Percentiles rank a stretch among this genome's conserved stretches.
Evolutionary conservation across 2,113 vertebrate species (phyloP).

Genomic region (Mustela nigripes): DNA sequence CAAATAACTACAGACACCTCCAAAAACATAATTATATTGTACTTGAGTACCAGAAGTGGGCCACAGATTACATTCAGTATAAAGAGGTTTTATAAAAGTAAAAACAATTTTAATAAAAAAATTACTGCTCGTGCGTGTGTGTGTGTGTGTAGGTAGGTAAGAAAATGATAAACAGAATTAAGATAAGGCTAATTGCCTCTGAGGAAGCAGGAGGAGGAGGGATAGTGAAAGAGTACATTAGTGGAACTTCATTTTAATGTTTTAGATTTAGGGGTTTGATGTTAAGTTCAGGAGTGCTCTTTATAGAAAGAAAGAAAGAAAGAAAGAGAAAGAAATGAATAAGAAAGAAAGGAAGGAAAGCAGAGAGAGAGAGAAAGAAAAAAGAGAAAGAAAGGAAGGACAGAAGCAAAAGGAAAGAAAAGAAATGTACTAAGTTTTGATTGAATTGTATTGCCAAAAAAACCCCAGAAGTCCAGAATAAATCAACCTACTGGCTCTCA

Average conservation of each 20-base stretch:
- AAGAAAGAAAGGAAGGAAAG: rapidly evolving
- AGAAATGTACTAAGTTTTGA: not conserved
- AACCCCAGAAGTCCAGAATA: not conserved
- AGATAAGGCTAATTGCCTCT: not conserved
- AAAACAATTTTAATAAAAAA: not conserved
- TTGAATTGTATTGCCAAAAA: not conserved
- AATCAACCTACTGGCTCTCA: not conserved
- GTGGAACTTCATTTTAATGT: not conserved
- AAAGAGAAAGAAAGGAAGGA: not conserved
- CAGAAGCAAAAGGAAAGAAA: not conserved
- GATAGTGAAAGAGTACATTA: not conserved
- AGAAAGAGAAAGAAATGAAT: not conserved
- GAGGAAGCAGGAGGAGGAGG: not conserved
- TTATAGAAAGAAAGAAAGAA: not conserved
- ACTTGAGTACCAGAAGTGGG: not conserved
- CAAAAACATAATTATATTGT: not conserved
- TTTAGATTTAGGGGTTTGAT: not conserved
- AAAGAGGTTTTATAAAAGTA: not conserved
- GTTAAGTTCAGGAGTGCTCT: not conserved
- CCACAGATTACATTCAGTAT: not conserved
- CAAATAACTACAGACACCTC: not conserved
- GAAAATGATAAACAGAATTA: not conserved
- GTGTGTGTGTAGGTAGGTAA: not conserved
- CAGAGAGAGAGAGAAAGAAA: rapidly evolving
- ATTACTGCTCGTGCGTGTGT: not conserved